phyloP scores from a whole-genome alignment of 2,888 invertebrate genomes.

The Petrolisthes manimaculis region DNA sequence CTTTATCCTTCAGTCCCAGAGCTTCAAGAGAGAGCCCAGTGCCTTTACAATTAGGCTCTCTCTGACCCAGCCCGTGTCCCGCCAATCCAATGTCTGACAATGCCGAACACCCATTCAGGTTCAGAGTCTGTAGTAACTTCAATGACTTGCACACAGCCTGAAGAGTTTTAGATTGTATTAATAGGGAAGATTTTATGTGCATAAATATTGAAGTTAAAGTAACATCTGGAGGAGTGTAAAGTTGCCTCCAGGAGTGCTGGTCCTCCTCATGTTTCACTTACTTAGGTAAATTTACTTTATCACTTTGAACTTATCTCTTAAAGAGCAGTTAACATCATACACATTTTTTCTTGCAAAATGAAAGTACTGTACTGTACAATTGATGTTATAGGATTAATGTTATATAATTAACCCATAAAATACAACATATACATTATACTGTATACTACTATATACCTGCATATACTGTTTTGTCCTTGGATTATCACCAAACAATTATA shows the following conservation, averaged over 20 bases:
- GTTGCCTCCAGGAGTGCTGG: not conserved
- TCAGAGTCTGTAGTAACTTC: conserved; percentile 75
- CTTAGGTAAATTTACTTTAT: not conserved
- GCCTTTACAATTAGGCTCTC: conserved; percentile 3
- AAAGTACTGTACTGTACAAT: not conserved
- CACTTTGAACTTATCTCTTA: not conserved
- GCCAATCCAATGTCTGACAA: conserved; percentile 81
- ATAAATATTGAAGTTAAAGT: not conserved
- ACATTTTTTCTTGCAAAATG: not conserved
- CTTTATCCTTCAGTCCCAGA: conserved; percentile 44
- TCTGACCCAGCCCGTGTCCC: conserved; percentile 73
- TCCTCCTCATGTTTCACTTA: not conserved
- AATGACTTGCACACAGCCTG: conserved; percentile 79
- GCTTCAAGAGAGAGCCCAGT: conserved; percentile 43
- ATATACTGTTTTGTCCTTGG: no score
- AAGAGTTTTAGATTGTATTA: not conserved
- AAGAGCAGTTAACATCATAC: not conserved
- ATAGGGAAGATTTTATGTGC: not conserved
- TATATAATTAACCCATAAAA: no score
- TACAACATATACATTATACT: no score
- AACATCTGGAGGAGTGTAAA: no score
- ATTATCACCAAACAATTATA: no score
- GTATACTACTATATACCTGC: no score
- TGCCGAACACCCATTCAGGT: conserved; percentile 78
- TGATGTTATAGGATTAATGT: no score